phyloP scores from a whole-genome alignment of 2,797 vertebrate species.

The Setipinna tenuifilis region DNA sequence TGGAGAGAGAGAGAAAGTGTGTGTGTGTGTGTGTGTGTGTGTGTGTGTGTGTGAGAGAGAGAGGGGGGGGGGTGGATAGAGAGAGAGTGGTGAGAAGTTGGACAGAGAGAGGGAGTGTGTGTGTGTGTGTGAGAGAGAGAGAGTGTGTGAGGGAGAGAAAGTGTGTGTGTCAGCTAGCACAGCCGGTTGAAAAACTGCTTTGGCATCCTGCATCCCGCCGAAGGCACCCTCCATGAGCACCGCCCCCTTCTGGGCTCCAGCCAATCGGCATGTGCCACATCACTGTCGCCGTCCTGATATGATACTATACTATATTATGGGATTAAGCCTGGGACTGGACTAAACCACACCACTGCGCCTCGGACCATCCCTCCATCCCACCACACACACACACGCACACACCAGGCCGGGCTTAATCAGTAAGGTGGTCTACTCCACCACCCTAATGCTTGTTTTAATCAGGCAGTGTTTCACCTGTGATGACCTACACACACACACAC shows the following conservation, averaged over 20 bases:
- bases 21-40: neutral
- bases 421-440: too few relatives aligned
- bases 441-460: neutral
- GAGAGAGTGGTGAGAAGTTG: constrained; percentile 46
- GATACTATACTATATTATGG: too few relatives aligned
- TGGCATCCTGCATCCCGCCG: constrained; percentile 9
- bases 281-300: neutral
- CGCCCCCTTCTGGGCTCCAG: neutral
- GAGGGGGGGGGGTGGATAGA: neutral
- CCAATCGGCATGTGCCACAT: constrained; percentile 4
- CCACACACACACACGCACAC: too few relatives aligned
- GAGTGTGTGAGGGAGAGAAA: neutral
- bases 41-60: neutral
- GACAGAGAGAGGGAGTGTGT: neutral
- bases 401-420: neutral
- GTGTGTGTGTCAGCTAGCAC: neutral
- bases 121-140: neutral
- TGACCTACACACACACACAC: neutral
- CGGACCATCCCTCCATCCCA: neutral
- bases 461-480: neutral
- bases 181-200: constrained; percentile 20
- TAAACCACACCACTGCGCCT: neutral
- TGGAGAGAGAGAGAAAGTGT: neutral
- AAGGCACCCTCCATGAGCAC: neutral
- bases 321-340: constrained; percentile 5